Base-by-base conservation (phyloP, 1,140 invertebrate species). In the Trinorchestia longiramus region DNA sequence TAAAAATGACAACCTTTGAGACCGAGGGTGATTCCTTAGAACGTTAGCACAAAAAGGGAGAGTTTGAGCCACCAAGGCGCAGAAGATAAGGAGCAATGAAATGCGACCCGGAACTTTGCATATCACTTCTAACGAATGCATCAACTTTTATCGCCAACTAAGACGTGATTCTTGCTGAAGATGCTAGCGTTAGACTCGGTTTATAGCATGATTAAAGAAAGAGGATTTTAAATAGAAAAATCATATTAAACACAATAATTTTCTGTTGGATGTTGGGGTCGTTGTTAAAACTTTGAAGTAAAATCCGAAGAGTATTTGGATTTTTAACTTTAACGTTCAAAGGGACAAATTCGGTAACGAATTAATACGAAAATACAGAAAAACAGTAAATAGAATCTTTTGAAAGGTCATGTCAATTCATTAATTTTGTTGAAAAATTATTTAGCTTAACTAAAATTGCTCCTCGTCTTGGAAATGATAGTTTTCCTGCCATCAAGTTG, bases 1-100 rank as follows among this genome's bases (percentile, higher is more conserved):
- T 28, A 90, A 44, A 94, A 94, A 94, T 6, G 92, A 44, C 92
- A 47, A 94, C 92, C 92, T 94, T 47, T 94, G 43, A 36, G 44
- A 44, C 43, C 43, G 44, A 40, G 44, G 92, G 40, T 44, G 43
- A 94, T 94, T 47, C 44, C 41, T 43, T 43, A 94, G 92, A 44
- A 43, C 36, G 40, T 43, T 94, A 94, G 40, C 92, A 40, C 92
- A 94, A 94, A 90, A 90, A 43, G 88, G 1, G 88, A 41, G n/a
- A 41, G 88, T 41, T 41, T 90, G 88, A 42, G 43, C 43, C 88
- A 17, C 43, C 8, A 4, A 42, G 43, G 41, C 88, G 41, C 43
- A 15, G 36, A 11, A 90, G 88, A 90, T 90, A 90, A 90, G 88
- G 88, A 43, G 41, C 43, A 42, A 42, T 90, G 88, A 90, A 90